These are phyloP conservation scores for Hypocryptadius cinnamomeus DNA, from an alignment of 2,113 vertebrate species.

Conservation along the genomic window DNA sequence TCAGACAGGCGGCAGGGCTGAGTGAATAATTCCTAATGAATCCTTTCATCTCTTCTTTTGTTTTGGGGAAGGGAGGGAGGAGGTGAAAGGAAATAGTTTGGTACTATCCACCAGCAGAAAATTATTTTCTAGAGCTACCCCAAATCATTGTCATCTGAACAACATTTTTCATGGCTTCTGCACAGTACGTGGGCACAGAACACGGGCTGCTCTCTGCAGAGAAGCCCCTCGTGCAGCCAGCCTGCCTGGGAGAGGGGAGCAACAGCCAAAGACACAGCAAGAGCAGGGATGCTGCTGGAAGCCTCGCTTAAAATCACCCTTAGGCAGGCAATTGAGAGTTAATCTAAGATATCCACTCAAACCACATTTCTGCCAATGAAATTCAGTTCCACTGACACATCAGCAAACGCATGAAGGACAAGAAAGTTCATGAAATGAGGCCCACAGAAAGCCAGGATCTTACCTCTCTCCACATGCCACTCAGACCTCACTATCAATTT, in stretches of 20 bases:
- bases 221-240: neutral
- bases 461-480: neutral
- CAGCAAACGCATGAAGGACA: neutral
- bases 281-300: neutral
- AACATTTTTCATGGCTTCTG: neutral
- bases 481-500: neutral
- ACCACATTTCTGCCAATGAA: neutral
- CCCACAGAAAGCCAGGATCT: neutral
- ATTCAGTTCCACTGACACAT: neutral
- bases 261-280: neutral
- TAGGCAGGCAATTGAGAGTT: neutral
- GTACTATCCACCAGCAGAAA: constrained; percentile 37
- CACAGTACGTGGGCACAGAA: neutral
- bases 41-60: constrained; percentile 62
- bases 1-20: constrained; percentile 53
- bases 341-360: neutral
- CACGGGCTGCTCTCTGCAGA: neutral
- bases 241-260: neutral
- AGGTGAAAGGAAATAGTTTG: constrained; percentile 21
- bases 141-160: neutral
- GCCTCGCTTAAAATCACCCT: neutral
- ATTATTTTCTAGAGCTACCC: neutral
- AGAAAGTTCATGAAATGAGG: neutral
- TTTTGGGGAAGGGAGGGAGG: constrained; percentile 21
- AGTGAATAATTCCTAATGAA: constrained; percentile 65